Percentiles rank a stretch among this genome's conserved stretches.
These are phyloP conservation scores for Rhyzopertha dominica DNA, from an alignment of 1,140 invertebrate species.

Conservation along the genomic window DNA sequence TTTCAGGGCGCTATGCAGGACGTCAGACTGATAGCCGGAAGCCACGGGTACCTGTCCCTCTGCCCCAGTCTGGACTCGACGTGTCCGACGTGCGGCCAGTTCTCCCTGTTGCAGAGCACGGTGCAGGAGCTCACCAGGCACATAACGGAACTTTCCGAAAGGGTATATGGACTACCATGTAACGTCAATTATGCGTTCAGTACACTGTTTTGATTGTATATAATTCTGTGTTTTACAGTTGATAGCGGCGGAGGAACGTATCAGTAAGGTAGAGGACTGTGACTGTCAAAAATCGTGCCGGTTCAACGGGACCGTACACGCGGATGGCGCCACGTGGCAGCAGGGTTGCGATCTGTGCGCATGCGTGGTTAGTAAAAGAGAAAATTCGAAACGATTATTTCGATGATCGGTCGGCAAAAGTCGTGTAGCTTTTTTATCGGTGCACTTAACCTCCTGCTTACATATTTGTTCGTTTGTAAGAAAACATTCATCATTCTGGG, in stretches of 20 bases:
- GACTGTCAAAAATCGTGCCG: constrained; percentile 84
- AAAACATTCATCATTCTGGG: too few relatives aligned
- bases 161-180: constrained; percentile 54
- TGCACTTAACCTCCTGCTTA: too few relatives aligned
- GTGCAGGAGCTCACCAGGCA: constrained; percentile 61
- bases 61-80: constrained; percentile 79
- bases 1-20: constrained; percentile 81
- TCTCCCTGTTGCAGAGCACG: constrained; percentile 71
- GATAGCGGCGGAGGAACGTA: constrained; percentile 66
- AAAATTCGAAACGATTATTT: constrained; percentile 7
- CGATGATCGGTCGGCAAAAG: too few relatives aligned
- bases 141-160: constrained; percentile 63
- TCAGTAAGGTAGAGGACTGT: constrained; percentile 76
- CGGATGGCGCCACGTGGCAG: constrained; percentile 78
- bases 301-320: constrained; percentile 70
- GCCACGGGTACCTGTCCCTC: constrained; percentile 79
- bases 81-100: constrained; percentile 87
- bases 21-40: constrained; percentile 74
- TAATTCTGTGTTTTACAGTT: constrained; percentile 57
- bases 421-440: too few relatives aligned
- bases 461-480: too few relatives aligned
- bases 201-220: constrained; percentile 42
- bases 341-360: constrained; percentile 75
- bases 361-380: constrained; percentile 61
- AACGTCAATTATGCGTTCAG: constrained; percentile 40